Evolutionary conservation across 2,113 vertebrate genomes (phyloP).

Genomic region (Mustelus asterias): DNA sequence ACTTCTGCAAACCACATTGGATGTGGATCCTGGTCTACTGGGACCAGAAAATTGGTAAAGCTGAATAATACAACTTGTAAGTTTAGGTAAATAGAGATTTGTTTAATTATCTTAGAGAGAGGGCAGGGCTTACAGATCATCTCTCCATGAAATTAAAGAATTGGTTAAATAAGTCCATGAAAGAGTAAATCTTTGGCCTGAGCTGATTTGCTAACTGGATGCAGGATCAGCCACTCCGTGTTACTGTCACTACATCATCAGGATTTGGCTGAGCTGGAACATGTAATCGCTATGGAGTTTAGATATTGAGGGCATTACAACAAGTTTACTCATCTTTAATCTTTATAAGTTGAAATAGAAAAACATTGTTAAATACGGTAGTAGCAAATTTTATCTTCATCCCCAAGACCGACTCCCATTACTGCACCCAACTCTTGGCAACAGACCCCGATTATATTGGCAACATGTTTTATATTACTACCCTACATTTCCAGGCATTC

Average conservation of each 20-base stretch:
- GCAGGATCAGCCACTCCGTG: not conserved
- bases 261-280: not conserved
- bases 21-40: not conserved
- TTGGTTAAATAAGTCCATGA: not conserved
- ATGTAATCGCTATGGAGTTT: not conserved
- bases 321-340: not conserved
- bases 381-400: not conserved
- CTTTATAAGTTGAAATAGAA: not conserved
- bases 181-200: not conserved
- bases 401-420: not conserved
- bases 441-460: not conserved
- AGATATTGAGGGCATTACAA: not conserved
- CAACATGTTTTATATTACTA: not conserved
- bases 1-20: not conserved
- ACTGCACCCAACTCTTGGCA: not conserved
- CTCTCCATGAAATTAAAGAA: not conserved
- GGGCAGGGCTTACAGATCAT: not conserved
- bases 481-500: not conserved
- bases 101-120: not conserved
- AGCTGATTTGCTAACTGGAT: not conserved
- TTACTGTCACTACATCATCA: not conserved
- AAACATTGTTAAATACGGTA: not conserved
- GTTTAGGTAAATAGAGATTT: not conserved
- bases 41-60: not conserved
- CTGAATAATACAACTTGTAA: not conserved